Percentiles rank a stretch among this genome's conserved stretches.
Evolutionary conservation across 2,113 vertebrate genomes (phyloP).

Genomic region (Coptodon rendalli): DNA sequence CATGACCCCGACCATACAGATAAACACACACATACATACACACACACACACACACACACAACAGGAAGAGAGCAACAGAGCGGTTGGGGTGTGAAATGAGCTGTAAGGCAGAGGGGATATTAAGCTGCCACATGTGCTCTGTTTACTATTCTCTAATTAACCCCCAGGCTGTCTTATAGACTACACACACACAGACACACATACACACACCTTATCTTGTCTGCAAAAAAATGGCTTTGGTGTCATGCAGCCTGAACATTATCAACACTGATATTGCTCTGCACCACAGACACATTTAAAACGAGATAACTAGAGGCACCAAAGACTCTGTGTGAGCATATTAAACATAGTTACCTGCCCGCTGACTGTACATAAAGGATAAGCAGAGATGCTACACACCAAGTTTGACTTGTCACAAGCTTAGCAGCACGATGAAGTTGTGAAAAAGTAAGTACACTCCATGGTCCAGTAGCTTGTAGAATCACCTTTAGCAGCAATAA

Average conservation of each 20-base stretch:
- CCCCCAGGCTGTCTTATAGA: slow-evolving; percentile 64
- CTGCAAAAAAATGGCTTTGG: slow-evolving; percentile 7
- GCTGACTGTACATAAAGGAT: neutral
- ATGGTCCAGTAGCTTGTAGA: neutral
- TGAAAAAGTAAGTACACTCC: neutral
- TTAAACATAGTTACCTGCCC: neutral
- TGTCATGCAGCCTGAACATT: slow-evolving; percentile 23
- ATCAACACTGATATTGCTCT: slow-evolving; percentile 10
- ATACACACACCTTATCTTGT: neutral
- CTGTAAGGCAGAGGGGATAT: slow-evolving; percentile 67
- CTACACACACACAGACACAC: slow-evolving; percentile 17
- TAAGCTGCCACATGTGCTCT: slow-evolving; percentile 73
- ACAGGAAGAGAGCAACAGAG: slow-evolving; percentile 65
- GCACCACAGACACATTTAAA: slow-evolving; percentile 8
- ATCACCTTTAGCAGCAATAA: neutral
- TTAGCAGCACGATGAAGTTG: neutral
- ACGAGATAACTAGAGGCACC: neutral
- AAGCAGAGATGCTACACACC: slow-evolving; percentile 1
- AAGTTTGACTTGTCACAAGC: slow-evolving; percentile 9
- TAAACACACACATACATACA: neutral
- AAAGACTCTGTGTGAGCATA: neutral
- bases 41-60: slow-evolving; percentile 22
- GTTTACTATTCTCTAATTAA: slow-evolving; percentile 74
- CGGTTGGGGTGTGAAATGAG: slow-evolving; percentile 70
- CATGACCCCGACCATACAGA: slow-evolving; percentile 51